Base-by-base conservation (phyloP, 1,140 invertebrate genomes). In the Andricus grossulariae region DNA sequence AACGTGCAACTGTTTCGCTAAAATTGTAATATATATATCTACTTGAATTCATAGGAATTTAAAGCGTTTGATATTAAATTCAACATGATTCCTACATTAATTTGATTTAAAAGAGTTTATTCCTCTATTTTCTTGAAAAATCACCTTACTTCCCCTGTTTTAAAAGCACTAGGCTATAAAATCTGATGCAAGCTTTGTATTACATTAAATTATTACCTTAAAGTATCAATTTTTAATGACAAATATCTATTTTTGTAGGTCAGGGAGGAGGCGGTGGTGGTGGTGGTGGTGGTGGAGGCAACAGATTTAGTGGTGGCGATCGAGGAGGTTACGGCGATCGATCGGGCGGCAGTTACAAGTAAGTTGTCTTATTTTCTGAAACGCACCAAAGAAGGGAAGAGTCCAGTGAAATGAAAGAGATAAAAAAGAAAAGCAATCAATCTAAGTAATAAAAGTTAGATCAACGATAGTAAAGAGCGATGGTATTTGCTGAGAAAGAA, bases 291-390 rank as follows among this genome's bases (percentile, higher is more conserved):
- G 84, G 90, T 73, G 86, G 88, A 39, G 84, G 89, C 74, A 87
- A 85, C 81, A 84, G 90, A 85, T 91, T 88, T 80, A 90, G 90
- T 57, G 88, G 90, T 57, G 88, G 92, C 72, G 92, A 93, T 86
- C 90, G 92, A 83, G 92, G 92, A 83, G 91, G 93, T 82, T 93
- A 92, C 82, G 85, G 84, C 76, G 87, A 90, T 81, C 86, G 90
- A 76, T 89, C 89, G 78, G 89, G 91, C 70, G 88, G 88, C 76
- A 84, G 84, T 74, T 89, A 90, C 86, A 91, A 91, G 90, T 89
- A 90, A 91, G 89, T 90, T 86, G 18, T 78, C 70, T 52, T 72
- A 79, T 79, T 83, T 82, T 77, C 71, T 76, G 54, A 66, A 50
- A 80, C 80, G 66, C 75, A 71, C 39, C 52, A 66, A 66, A n/a